Base-by-base conservation (phyloP, 2,888 invertebrate species). In the Callinectes sapidus region DNA sequence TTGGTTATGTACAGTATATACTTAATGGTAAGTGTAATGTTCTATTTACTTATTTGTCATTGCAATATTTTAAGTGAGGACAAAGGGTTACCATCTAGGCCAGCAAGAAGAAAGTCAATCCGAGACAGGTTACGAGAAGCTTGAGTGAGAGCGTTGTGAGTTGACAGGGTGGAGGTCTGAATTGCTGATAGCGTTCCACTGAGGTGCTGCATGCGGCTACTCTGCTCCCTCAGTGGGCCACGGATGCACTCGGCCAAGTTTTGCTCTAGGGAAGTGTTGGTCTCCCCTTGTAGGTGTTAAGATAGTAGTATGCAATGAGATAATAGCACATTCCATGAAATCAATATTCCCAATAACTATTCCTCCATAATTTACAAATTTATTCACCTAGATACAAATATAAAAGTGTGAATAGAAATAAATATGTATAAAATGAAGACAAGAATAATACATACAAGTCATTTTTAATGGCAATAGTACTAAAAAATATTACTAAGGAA, bases 61-160 rank as follows among this genome's bases (percentile, higher is more conserved):
- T 88, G 54, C 39, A 55, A 1, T 55, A 48, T 28, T 86, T 92
- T 89, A 10, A 92, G 39, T 35, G 66, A 66, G 5, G 89, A 39
- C 18, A 92, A 42, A 81, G 92, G 92, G 85, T 92, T 92, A 89
- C 85, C 77, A 16, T 28, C 71, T 10, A 92, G 48, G 55, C 85
- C 89, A 3, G 42, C 48, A 18, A 92, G 48, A 18, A 92, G 89
- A 28, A 89, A 86, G 35, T 89, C 28, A 5, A 32, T 48, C 16
- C 89, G 89, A 6, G 92, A 86, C 61, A 92, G 92, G 89, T 92
- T 92, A 42, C 92, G 89, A 1, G 61, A 28, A 6, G 92, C 81
- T n/a, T 66, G 89, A 32, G 86, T 28, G 28, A 92, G 66, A 23
- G 92, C 89, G 23, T 81, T 81, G 42, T 92, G 89, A 13, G 92